Evolutionary conservation across 2,797 vertebrate genomes (phyloP), one percentile per base, ranked within the genome.

Genomic region (Hydrocynus forskahlii): DNA sequence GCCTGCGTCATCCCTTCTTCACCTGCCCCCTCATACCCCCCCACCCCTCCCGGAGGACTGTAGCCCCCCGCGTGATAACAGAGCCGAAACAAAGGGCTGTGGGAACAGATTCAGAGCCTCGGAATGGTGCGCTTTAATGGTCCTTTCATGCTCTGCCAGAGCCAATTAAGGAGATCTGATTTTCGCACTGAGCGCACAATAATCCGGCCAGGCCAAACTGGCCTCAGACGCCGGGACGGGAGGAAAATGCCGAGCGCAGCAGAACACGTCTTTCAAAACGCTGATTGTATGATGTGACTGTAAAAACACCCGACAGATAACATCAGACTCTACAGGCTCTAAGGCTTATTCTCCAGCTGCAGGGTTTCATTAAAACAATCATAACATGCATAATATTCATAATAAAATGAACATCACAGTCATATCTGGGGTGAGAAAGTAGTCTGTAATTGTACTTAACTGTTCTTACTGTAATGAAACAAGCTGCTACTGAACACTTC

Each of bases 1-100:
- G 64, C 17, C 57, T 81, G 83, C 83, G 79, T 84, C 79, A 84
- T 72, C 55, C 57, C 70, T 78, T 70, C 60, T 70, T 76, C 76
- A 80, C 70, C 70, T 67, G 21, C 59, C 50, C 50, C 70, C 74
- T 60, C 57, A 7, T 35, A 35, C 35, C 78, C 10, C 35, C 7
- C 12, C 75, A 35, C 57, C 82, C 29, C 23, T 48, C 73, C 60
- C 13, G 13, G 62, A 16, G 62, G 29, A 64, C 17, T 17, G 62
- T 8, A 64, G 17, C 62, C 62, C 38, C 62, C 62, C 16, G 23
- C 23, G 13, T 16, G 59, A 62, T 29, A 29, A 63, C 23, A 63
- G 62, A 1, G 59, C 12, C 25, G 67, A 63, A 54, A 79, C 43
- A 64, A 73, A 50, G 66, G 48, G 21, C 55, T 62, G 62, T n/a